Base-by-base conservation (phyloP, 1,140 invertebrate genomes). In the Lanistes nyassanus region DNA sequence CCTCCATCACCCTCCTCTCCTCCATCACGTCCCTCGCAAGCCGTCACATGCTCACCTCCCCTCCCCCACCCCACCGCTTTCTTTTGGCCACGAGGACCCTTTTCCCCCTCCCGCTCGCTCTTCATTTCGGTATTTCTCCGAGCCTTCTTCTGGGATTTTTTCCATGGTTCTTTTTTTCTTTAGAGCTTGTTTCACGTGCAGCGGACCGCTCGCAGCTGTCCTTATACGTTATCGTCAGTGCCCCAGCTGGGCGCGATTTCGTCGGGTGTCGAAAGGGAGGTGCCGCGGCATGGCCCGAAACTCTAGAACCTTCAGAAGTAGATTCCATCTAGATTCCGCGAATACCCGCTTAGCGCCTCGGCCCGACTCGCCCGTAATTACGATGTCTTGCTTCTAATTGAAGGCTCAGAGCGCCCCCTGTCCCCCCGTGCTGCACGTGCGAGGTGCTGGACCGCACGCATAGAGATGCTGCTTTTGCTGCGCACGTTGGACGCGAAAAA, bases 321-420 rank as follows among this genome's bases (percentile, higher is more conserved):
- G 68, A 70, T 70, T 70, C 68, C 68, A 70, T 70, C 68, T 70
- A 70, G 68, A 70, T 70, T 70, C 51, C 56, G 37, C 53, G 53
- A 70, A 70, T 70, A 51, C 68, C 51, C 68, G 68, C 68, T 70
- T 58, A 70, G 53, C 21, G 67, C 47, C 39, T 42, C 31, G 42
- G 42, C 68, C 53, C 56, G 31, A 7, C 53, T 31, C 34, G 26
- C 68, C 51, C 68, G n/a, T 70, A 70, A 70, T 70, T 70, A 70
- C 68, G 68, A 70, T 51, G 68, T 70, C 68, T 70, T 70, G 67
- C 47, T 69, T 70, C 68, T 70, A 70, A 70, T 70, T 70, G 68
- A 70, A 70, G 53, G 68, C 53, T 56, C 31, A 26, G 42, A 42
- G 42, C 29, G n/a, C 29, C n/a, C 56, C n/a, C 56, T 60, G 56